Evolutionary conservation across 1,140 invertebrate species (phyloP), one percentile per base, ranked within the genome.

Genomic region (Trialeurodes vaporariorum): DNA sequence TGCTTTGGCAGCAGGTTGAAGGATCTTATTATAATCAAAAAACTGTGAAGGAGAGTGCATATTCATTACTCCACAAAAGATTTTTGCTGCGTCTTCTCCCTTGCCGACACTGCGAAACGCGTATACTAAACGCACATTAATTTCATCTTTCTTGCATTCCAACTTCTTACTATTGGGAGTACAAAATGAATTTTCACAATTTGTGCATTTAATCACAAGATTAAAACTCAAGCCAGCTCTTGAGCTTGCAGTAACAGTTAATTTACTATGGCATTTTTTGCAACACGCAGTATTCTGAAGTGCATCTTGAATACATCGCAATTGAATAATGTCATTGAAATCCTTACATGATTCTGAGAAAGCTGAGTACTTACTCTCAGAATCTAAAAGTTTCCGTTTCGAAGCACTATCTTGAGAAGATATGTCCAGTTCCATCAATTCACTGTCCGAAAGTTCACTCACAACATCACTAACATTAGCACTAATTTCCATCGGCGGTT

Each of bases 61-160:
- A 13, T 67, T 67, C 66, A 61, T 67, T 59, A 66, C 25, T 17
- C 58, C 23, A 61, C 66, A 67, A 22, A 67, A 58, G 2, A 25
- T 67, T 61, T 23, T 67, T 61, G 66, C 59, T 12, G 66, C 59
- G 25, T 61, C 21, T 27, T 61, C 25, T 13, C 27, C 66, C 25
- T 67, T 67, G 22, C 66, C 66, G 23, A 67, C 25, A 25, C 66
- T 61, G 2, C 65, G 65, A n/a, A 66, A 9, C 2, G 40, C 65
- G 22, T 67, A 67, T 1, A 60, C 58, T 5, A 61, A 61, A 17
- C 59, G 59, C 11, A 59, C 25, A 27, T 67, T 67, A 27, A 67
- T 67, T 11, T 67, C 66, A n/a, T 2, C 22, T 61, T 34, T 62
- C 17, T 49, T 49, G 34, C 5, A 49, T 5, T 5, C 5, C 17